These are phyloP conservation scores for Diogma glabrata DNA, from an alignment of 2,888 invertebrate genomes.

Conservation along the genomic window DNA sequence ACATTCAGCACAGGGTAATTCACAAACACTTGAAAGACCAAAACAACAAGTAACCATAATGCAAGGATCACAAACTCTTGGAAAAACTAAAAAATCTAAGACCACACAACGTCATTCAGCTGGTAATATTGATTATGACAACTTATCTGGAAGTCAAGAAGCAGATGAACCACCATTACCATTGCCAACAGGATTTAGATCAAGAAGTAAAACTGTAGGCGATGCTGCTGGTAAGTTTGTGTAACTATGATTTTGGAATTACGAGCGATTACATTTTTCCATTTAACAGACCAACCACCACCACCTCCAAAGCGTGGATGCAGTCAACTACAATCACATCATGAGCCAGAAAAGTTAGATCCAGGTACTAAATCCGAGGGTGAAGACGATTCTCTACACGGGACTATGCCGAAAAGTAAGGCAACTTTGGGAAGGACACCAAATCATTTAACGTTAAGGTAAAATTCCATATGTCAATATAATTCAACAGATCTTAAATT, in stretches of 20 bases:
- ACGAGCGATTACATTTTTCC: constrained; percentile 4
- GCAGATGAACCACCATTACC: constrained; percentile 47
- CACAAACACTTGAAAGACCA: constrained; percentile 50
- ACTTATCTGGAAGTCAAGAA: constrained; percentile 64
- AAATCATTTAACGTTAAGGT: constrained; percentile 83
- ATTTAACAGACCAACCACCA: constrained; percentile 12
- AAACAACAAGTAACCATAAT: constrained; percentile 53
- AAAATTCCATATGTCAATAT: constrained; percentile 17
- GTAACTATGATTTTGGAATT: constrained; percentile 39
- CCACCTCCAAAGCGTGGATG: constrained; percentile 31
- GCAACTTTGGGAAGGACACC: constrained; percentile 75
- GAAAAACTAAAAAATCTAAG: constrained; percentile 65
- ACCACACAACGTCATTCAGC: constrained; percentile 70
- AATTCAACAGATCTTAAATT: no score
- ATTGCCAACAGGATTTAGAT: constrained; percentile 49
- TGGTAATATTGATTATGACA: constrained; percentile 76
- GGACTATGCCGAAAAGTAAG: constrained; percentile 43
- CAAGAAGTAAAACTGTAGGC: constrained; percentile 84
- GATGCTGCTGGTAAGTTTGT: constrained; percentile 71
- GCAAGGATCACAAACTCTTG: constrained; percentile 70
- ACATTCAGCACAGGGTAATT: constrained; percentile 38
- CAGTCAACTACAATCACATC: constrained; percentile 37
- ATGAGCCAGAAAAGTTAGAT: constrained; percentile 47
- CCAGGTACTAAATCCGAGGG: constrained; percentile 77
- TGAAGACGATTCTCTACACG: constrained; percentile 67